A percentile compares a stretch with the other conserved stretches of the same genome.
Conservation (phyloP, 92 coral and sea anemone species). For the Epizoanthus rinbou region DNA sequence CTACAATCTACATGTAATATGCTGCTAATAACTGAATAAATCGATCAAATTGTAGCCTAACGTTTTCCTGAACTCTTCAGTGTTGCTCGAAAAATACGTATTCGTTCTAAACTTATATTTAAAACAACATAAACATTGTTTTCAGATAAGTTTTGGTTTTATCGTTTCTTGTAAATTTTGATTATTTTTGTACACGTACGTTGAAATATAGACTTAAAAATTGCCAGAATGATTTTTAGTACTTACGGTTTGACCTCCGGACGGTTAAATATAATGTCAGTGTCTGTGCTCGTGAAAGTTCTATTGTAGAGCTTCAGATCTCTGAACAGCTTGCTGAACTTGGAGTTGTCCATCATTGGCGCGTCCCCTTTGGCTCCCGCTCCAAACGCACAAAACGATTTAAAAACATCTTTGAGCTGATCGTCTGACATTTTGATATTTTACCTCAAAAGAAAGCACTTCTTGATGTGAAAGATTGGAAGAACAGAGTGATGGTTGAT, state of each 20-base stretch:
- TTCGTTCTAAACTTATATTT: neutral
- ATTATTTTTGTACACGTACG: too few species aligned
- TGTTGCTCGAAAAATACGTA: neutral
- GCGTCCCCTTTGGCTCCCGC: constrained; percentile 77
- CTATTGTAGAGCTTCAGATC: constrained; percentile 85
- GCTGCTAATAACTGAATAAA: neutral
- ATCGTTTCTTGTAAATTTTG: neutral
- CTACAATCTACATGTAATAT: neutral
- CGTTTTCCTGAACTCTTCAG: neutral
- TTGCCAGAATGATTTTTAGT: neutral
- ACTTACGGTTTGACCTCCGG: constrained; percentile 91
- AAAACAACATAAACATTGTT: neutral
- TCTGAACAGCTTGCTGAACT: constrained; percentile 85
- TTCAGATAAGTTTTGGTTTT: neutral
- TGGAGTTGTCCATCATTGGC: constrained; percentile 87
- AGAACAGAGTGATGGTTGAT: too few species aligned
- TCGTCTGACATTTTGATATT: constrained; percentile 62
- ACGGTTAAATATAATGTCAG: constrained; percentile 91
- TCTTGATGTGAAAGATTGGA: too few species aligned
- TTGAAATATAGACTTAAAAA: neutral
- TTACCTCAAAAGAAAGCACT: neutral
- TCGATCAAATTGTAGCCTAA: neutral
- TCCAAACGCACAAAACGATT: constrained; percentile 92
- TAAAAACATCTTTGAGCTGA: constrained; percentile 63
- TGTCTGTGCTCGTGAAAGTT: constrained; percentile 83